Conservation (phyloP, 2,113 vertebrate species). For the Podarcis cretensis region DNA sequence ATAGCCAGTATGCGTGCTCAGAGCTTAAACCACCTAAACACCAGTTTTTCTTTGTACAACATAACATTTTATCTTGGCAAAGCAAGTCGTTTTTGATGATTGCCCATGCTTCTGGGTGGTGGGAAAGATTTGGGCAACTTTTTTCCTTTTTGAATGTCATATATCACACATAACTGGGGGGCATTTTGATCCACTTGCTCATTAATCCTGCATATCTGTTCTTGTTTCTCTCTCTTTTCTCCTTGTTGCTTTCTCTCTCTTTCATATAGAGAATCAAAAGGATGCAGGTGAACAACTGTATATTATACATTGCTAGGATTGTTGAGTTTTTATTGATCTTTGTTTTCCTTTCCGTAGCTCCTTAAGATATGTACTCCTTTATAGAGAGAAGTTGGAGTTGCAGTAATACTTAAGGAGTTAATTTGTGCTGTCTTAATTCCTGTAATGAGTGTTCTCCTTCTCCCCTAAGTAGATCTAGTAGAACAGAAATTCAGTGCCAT, state of each 20-base stretch:
- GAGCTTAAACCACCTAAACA: conserved; percentile 73
- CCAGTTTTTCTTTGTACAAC: conserved; percentile 81
- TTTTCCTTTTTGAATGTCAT: conserved; percentile 77
- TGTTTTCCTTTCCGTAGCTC: conserved; percentile 76
- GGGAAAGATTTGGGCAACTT: conserved; percentile 69
- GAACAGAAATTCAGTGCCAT: conserved; percentile 60
- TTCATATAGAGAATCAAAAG: conserved; percentile 94
- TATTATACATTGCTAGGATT: conserved; percentile 90
- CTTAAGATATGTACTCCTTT: conserved; percentile 83
- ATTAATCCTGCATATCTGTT: conserved; percentile 93
- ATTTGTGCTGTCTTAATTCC: conserved; percentile 84
- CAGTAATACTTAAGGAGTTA: conserved; percentile 86
- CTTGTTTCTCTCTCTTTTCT: conserved; percentile 89
- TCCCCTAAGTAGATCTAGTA: conserved; percentile 45
- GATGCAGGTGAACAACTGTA: conserved; percentile 95
- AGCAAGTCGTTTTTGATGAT: conserved; percentile 79
- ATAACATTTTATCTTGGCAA: conserved; percentile 75
- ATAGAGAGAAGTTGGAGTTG: conserved; percentile 77
- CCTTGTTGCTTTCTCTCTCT: conserved; percentile 85
- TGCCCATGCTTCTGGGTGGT: conserved; percentile 71
- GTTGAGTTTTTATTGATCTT: conserved; percentile 79
- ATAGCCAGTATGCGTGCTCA: conserved; percentile 72
- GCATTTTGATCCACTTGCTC: conserved; percentile 81
- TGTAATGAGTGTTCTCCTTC: conserved; percentile 62
- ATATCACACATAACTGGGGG: conserved; percentile 82